These are phyloP conservation scores for Lycocorax pyrrhopterus DNA, from an alignment of 2,113 vertebrate genomes.

Conservation along the genomic window DNA sequence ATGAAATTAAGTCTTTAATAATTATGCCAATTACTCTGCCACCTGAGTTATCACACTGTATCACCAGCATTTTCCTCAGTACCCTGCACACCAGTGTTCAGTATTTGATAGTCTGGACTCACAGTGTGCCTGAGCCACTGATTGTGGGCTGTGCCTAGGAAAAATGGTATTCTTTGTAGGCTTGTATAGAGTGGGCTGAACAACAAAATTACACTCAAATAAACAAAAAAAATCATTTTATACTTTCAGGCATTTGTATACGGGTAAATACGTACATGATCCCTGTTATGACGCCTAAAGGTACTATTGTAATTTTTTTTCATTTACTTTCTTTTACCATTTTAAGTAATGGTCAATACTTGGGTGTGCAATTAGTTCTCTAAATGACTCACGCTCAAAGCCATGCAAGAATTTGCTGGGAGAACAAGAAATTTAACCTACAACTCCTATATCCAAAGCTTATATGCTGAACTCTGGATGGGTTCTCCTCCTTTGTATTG, in stretches of 20 bases:
- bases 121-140: not conserved
- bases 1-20: not conserved
- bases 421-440: not conserved
- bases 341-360: not conserved
- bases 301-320: not conserved
- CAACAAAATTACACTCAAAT: not conserved
- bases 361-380: not conserved
- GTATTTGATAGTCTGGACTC: not conserved
- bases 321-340: not conserved
- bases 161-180: not conserved
- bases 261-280: fast-evolving
- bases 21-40: not conserved
- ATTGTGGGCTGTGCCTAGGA: not conserved
- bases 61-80: not conserved
- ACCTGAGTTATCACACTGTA: not conserved
- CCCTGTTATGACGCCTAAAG: not conserved
- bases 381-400: not conserved
- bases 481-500: not conserved
- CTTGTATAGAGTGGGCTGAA: not conserved
- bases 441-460: not conserved
- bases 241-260: not conserved
- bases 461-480: not conserved
- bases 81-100: not conserved
- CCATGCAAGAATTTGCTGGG: not conserved
- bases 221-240: not conserved